A percentile compares a stretch with the other conserved stretches of the same genome.
These are phyloP conservation scores for Glaucomys volans DNA, from an alignment of 2,113 vertebrate species.

Conservation along the genomic window DNA sequence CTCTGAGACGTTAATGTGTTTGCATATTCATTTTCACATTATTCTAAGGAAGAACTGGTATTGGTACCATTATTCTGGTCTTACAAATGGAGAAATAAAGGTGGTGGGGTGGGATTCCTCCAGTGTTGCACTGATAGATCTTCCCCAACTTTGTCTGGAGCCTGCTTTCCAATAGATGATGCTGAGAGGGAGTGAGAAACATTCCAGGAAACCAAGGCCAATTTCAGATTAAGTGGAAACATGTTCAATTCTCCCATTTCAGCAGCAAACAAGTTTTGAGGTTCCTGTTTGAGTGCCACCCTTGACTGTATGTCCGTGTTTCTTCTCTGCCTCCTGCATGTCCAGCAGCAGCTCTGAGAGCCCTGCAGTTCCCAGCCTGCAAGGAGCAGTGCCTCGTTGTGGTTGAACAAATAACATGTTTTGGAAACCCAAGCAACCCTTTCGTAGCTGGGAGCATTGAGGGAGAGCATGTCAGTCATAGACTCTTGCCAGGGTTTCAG, in stretches of 20 bases:
- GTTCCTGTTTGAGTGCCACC: neutral
- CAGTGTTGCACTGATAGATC: neutral
- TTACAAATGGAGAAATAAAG: neutral
- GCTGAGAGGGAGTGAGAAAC: conserved; percentile 16
- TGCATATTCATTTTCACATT: neutral
- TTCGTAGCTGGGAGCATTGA: conserved; percentile 6
- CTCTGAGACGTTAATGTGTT: neutral
- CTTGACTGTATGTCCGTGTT: neutral
- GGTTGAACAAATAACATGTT: conserved; percentile 64
- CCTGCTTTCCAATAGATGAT: conserved; percentile 8
- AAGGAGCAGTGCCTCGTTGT: conserved; percentile 49
- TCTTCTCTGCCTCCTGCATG: neutral
- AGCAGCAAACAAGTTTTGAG: conserved; percentile 29
- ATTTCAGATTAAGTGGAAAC: conserved; percentile 46
- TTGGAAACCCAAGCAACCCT: conserved; percentile 59
- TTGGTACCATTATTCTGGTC: neutral
- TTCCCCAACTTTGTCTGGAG: neutral
- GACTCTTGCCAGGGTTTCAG: neutral
- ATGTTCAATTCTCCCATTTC: neutral
- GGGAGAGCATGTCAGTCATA: neutral
- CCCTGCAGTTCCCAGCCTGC: neutral
- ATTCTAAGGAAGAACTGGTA: neutral
- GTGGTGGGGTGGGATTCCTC: neutral
- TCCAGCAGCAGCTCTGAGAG: conserved; percentile 44
- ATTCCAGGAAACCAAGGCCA: conserved; percentile 10